Base-by-base conservation (phyloP, 2,797 vertebrate species). In the Mastacembelus armatus region DNA sequence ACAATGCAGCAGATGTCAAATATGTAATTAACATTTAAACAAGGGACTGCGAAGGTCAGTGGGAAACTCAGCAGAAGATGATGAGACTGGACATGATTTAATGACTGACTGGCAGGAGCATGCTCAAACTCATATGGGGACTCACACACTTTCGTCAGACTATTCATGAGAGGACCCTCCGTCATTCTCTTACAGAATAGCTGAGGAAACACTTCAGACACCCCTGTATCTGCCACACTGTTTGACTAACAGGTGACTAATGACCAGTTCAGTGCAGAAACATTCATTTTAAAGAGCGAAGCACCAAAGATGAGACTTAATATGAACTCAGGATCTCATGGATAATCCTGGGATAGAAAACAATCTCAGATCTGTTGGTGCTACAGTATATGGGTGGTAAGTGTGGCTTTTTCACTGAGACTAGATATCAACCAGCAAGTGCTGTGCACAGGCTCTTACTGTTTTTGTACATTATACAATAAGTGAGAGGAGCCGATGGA, bases 1-100 rank as follows among this genome's bases (percentile, higher is more conserved):
- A 39, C 66, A 36, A 51, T 12, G 48, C 4, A 61, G 57, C 79
- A 81, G 71, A 72, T 84, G 75, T 77, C 45, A 79, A 86, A 71
- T 73, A 44, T 45, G 56, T 74, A 66, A 89, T 86, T 89, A 80
- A 83, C 81, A 85, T 85, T 89, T 86, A 73, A 74, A 76, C 67
- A 57, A 65, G 14, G 11, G 63, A 36, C 60, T 44, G 63, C 4
- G 33, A 84, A 82, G 84, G 80, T 85, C 83, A 79, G 61, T 57
- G 50, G 64, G 54, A 45, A 45, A 47, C 33, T 48, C 50, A 30
- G 18, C n/a, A 27, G 35, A 21, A 48, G 71, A 74, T 61, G 69
- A 78, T 60, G 42, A 63, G 54, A 59, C 30, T 32, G 51, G 43
- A 40, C 54, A 44, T 3, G 4, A 44, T 30, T 67, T 72, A 66